Evolutionary conservation across 2,113 vertebrate genomes (phyloP).

Genomic region (Lota lota): DNA sequence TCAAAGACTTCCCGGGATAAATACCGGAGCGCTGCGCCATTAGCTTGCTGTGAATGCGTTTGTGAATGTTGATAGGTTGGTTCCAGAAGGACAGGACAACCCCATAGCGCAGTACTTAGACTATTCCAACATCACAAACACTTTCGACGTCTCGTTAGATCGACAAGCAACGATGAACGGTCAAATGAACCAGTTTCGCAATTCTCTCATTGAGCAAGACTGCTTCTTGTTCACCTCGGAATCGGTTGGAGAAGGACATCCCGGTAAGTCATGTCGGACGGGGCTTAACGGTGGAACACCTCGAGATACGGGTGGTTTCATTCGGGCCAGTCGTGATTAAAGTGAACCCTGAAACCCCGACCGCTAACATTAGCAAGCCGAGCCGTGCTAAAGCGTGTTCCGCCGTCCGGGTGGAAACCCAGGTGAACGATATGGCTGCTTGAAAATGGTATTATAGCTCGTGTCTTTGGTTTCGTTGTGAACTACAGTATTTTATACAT

Average conservation of each 20-base stretch:
- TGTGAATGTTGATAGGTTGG: rapidly evolving
- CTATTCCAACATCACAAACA: background rate
- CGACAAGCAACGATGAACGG: constrained; percentile 81
- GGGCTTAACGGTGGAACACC: background rate
- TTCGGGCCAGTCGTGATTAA: background rate
- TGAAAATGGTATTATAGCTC: too few species aligned
- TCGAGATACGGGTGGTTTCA: background rate
- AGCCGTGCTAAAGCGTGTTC: too few species aligned
- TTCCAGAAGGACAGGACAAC: background rate
- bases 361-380: constrained; percentile 29
- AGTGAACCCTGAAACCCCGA: background rate
- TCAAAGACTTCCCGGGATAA: constrained; percentile 50
- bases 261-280: constrained; percentile 74
- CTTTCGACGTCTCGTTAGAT: background rate
- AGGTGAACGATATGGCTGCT: too few species aligned
- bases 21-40: constrained; percentile 52
- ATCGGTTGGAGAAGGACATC: constrained; percentile 93
- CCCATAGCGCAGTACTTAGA: background rate
- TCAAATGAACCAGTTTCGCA: constrained; percentile 86
- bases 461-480: too few species aligned
- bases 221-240: constrained; percentile 94
- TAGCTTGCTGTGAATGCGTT: background rate
- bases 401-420: too few species aligned
- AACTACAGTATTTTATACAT: too few species aligned
- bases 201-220: constrained; percentile 89